phyloP scores from a whole-genome alignment of 2,113 vertebrate species.

The Lucifuga dentata region DNA sequence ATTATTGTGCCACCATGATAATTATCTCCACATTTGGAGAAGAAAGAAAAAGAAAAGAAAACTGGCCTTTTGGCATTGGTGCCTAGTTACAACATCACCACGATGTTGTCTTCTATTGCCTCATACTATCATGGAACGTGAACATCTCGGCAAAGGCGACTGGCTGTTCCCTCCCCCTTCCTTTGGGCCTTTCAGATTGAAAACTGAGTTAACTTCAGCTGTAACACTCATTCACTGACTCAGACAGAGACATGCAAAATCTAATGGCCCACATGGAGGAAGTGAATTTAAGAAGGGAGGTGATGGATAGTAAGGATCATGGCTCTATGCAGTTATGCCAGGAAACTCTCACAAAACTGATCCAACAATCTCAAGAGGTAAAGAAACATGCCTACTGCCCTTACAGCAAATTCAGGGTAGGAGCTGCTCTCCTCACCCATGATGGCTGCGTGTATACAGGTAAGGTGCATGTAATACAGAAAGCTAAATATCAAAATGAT shows the following conservation, averaged over 20 bases:
- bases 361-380: constrained; percentile 79
- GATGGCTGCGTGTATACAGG: constrained; percentile 86
- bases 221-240: constrained; percentile 19
- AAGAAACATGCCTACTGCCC: constrained; percentile 89
- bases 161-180: constrained; percentile 53
- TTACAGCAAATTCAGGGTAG: constrained; percentile 94
- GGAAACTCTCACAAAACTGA: constrained; percentile 58
- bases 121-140: too few relatives aligned
- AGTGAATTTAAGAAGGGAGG: constrained; percentile 11
- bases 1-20: too few relatives aligned
- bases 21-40: too few relatives aligned
- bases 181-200: constrained; percentile 37
- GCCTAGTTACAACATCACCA: too few relatives aligned
- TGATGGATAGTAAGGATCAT: constrained; percentile 8
- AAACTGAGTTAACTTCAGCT: constrained; percentile 30
- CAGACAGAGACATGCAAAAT: constrained; percentile 10
- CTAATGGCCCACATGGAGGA: constrained; percentile 44
- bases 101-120: constrained; percentile 1
- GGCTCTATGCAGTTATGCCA: constrained; percentile 20
- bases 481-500: too few relatives aligned
- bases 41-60: too few relatives aligned
- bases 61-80: too few relatives aligned
- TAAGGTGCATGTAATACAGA: constrained; percentile 68
- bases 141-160: constrained; percentile 43
- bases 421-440: constrained; percentile 87